Conservation (phyloP, 2,797 vertebrate genomes). For the Eremophila alpestris region DNA sequence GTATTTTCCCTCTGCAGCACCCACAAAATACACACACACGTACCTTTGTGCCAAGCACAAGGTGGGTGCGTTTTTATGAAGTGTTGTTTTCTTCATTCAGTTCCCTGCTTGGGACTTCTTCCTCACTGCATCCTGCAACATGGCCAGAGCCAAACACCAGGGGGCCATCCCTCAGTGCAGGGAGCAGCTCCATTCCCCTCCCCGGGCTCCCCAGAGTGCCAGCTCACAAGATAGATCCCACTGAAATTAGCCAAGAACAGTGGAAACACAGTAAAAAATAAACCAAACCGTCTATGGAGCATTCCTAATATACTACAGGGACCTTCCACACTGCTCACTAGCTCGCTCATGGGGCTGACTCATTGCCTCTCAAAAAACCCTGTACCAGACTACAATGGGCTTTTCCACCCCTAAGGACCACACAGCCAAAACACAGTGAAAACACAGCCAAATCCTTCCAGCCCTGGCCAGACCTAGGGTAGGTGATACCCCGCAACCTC, state of each 20-base stretch:
- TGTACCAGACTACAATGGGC: neutral
- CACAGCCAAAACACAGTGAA: neutral
- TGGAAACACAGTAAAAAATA: neutral
- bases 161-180: neutral
- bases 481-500: fast-evolving
- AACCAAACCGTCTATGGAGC: neutral
- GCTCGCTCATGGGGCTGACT: neutral
- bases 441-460: neutral
- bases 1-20: neutral
- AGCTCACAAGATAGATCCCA: neutral
- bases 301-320: neutral
- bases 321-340: neutral
- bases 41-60: neutral
- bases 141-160: neutral
- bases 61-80: neutral
- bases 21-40: neutral
- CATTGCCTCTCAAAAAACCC: neutral
- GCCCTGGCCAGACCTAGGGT: neutral
- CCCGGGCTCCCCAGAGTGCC: neutral
- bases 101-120: neutral
- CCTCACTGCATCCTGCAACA: fast-evolving
- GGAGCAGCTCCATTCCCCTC: neutral
- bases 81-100: neutral
- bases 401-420: neutral
- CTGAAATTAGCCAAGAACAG: neutral